These are phyloP conservation scores for Cheilosia scutellata DNA, from an alignment of 2,888 invertebrate species.

Conservation along the genomic window DNA sequence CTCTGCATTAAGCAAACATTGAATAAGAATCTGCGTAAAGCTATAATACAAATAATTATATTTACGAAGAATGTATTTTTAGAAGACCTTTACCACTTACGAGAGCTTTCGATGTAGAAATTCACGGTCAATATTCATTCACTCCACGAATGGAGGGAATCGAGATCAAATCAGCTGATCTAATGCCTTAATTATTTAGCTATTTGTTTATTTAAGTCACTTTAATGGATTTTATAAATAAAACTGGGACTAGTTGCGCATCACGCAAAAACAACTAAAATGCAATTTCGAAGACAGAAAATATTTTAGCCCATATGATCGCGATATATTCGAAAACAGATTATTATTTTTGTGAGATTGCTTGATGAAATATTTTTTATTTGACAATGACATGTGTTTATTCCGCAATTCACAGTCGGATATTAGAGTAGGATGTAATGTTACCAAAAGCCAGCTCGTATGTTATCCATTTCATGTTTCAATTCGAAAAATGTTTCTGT, in stretches of 20 bases:
- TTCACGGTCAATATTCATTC: slow-evolving; percentile 66
- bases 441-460: too few relatives aligned
- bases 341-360: too few relatives aligned
- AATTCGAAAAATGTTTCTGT: too few relatives aligned
- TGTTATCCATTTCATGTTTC: too few relatives aligned
- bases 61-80: slow-evolving; percentile 49
- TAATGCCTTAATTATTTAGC: slow-evolving; percentile 30
- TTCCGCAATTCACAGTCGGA: too few relatives aligned
- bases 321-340: background rate
- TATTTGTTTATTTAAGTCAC: slow-evolving; percentile 38
- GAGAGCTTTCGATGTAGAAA: slow-evolving; percentile 32
- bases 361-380: too few relatives aligned
- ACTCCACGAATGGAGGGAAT: slow-evolving; percentile 8
- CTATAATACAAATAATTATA: slow-evolving; percentile 9
- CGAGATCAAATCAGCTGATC: slow-evolving; percentile 42
- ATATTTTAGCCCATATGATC: background rate
- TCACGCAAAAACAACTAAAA: slow-evolving; percentile 9
- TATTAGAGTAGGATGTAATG: too few relatives aligned
- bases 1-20: slow-evolving; percentile 25
- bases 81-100: slow-evolving; percentile 62
- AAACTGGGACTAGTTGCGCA: slow-evolving; percentile 17
- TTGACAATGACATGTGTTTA: too few relatives aligned
- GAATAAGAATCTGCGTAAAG: slow-evolving; percentile 40
- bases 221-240: slow-evolving; percentile 45
- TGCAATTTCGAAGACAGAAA: slow-evolving; percentile 9